Evolutionary conservation across 1,140 invertebrate species (phyloP), one percentile per base, ranked within the genome.

Genomic region (Lamellibrachia luymesi): DNA sequence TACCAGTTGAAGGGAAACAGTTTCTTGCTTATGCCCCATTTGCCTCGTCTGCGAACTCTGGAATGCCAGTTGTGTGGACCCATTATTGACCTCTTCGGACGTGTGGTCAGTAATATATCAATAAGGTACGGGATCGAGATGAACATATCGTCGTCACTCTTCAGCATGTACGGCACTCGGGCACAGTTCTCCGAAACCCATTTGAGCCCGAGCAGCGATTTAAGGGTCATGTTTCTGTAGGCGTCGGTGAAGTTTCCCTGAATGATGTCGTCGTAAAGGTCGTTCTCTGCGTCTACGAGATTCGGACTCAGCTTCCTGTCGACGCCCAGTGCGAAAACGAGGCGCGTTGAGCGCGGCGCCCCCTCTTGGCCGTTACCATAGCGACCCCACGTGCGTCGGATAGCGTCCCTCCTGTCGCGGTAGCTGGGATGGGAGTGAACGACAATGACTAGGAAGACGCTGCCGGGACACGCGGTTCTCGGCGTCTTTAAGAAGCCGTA

Each of bases 141-240:
- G 56, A 98, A 97, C 93, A 98, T 98, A 95, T 99, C 98, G 96
- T 99, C 98, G 95, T 99, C 98, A 95, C 98, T 97, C 97, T 99
- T 99, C 13, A 99, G 97, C 17, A 99, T 97, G 94, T 97, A 98
- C 93, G 97, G 96, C 2, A 97, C 97, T 49, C 97, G 96, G 5
- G 95, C 94, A 95, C 98, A 99, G 94, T 97, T 96, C 25, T 96
- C 96, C 1, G 97, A 95, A 1, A 97, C 97, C 98, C 98, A 99
- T 94, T 97, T 97, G 52, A 98, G 95, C 0, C 98, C 98, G 98
- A 98, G 98, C 0, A 98, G 95, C 95, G 98, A 98, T 92, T 96
- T 96, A 52, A 95, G 94, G 10, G 96, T 96, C 27, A 96, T 94
- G 93, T 96, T 96, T 80, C 94, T 94, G 92, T 96, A 96, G 1